Evolutionary conservation across 2,888 invertebrate species (phyloP), one percentile per base, ranked within the genome.

Genomic region (Synergus japonicus): DNA sequence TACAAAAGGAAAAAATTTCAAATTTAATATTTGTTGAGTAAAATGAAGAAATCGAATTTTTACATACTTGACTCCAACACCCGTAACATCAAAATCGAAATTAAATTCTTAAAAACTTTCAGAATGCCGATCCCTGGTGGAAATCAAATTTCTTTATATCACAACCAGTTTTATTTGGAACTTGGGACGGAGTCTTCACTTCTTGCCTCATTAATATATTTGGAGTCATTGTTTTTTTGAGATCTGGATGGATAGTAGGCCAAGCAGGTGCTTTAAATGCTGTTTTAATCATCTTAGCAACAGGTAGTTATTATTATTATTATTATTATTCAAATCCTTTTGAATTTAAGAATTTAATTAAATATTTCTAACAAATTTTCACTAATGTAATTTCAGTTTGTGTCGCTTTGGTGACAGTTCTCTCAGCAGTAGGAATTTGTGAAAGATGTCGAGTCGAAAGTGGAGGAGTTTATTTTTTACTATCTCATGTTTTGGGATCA

Each of bases 111-210:
- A 37, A 37, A 12, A 4, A 49, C 37, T 37, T 37, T 37, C 91
- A 96, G 96, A 96, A 95, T 85, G 95, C 96, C 88, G 95, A 95
- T 85, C 97, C 97, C 76, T 98, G 98, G 98, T 98, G 98, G 98
- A 97, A 98, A 93, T 96, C 98, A 46, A 98, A 98, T 91, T 98
- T 99, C 93, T 98, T 99, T 91, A 96, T 99, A 92, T 97, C 98
- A 49, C 97, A 98, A 92, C 98, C 98, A 54, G 97, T 98, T 78
- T 93, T 98, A 77, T 99, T 99, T 93, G 98, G 99, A 15, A 98
- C 98, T 0, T 99, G 98, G 97, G 99, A 99, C 93, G 99, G 99
- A 84, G 99, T 99, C 9, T 99, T 98, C 92, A 98, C 98, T 78
- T 98, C 98, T 77, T 98, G 98, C 91, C 95, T 99, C 88, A 98